These are phyloP conservation scores for Pteria penguin DNA, from an alignment of 2,888 invertebrate species.

Conservation along the genomic window DNA sequence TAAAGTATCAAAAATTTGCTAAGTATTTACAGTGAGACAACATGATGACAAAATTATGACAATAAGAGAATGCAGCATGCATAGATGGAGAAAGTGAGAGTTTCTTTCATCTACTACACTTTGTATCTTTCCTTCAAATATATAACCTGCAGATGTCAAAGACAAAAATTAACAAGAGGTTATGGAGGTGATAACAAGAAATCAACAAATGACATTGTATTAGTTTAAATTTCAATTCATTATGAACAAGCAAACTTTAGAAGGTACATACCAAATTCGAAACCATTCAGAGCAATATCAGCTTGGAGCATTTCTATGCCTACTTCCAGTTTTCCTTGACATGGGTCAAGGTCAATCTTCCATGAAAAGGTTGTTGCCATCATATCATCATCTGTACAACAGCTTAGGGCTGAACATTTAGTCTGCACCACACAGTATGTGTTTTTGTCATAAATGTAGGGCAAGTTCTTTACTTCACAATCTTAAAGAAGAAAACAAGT, in stretches of 20 bases:
- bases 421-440: constrained; percentile 31
- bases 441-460: not conserved
- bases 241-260: too few species aligned
- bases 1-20: too few species aligned
- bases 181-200: too few species aligned
- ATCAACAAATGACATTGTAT: too few species aligned
- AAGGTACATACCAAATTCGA: constrained; percentile 23
- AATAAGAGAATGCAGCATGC: too few species aligned
- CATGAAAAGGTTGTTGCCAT: constrained; percentile 39
- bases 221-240: too few species aligned
- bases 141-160: not conserved
- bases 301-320: constrained; percentile 35
- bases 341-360: constrained; percentile 38
- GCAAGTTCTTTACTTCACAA: constrained; percentile 1
- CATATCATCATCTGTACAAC: constrained; percentile 27
- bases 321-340: constrained; percentile 34
- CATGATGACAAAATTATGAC: too few species aligned
- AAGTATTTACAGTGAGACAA: too few species aligned
- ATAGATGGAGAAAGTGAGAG: too few species aligned
- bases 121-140: not conserved
- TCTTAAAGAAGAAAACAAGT: too few species aligned
- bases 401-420: constrained; percentile 29
- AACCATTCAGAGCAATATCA: constrained; percentile 13
- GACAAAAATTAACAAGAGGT: not conserved
- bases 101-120: not conserved